These are phyloP conservation scores for Propithecus deckenii DNA, from an alignment of 2,797 vertebrate genomes.

Conservation along the genomic window DNA sequence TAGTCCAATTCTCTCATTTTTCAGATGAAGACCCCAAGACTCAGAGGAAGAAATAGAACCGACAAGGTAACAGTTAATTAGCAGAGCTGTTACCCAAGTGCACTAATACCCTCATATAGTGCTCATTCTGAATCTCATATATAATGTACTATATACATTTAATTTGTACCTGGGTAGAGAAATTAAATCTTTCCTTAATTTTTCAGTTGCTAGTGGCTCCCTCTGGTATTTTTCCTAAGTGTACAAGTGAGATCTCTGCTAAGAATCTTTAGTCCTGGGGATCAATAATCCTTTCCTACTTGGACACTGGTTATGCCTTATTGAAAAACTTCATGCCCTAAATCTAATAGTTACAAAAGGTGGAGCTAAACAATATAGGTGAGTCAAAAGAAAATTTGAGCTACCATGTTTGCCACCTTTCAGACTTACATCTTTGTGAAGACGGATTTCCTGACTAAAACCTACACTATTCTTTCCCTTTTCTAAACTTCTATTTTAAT, in stretches of 20 bases:
- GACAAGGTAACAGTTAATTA: not conserved
- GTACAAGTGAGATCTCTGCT: slow-evolving; percentile 20
- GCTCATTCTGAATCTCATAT: not conserved
- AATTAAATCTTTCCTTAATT: not conserved
- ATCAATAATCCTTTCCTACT: not conserved
- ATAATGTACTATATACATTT: not conserved
- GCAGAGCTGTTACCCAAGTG: not conserved
- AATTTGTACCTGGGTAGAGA: not conserved
- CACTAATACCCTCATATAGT: not conserved
- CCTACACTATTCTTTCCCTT: not conserved
- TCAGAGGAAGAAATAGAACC: not conserved
- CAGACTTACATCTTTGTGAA: not conserved
- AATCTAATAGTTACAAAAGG: slow-evolving; percentile 1
- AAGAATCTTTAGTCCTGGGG: not conserved
- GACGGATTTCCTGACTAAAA: not conserved
- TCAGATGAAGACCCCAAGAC: not conserved
- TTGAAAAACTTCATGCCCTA: not conserved
- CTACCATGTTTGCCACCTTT: not conserved
- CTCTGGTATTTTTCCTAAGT: slow-evolving; percentile 1
- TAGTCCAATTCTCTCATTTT: not conserved
- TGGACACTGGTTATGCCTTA: not conserved
- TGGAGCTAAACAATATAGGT: not conserved
- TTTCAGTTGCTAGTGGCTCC: slow-evolving; percentile 9
- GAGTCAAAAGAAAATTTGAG: not conserved
- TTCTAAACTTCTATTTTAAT: not conserved